phyloP scores from a whole-genome alignment of 2,888 invertebrate species.

The Yponomeuta malinellus region DNA sequence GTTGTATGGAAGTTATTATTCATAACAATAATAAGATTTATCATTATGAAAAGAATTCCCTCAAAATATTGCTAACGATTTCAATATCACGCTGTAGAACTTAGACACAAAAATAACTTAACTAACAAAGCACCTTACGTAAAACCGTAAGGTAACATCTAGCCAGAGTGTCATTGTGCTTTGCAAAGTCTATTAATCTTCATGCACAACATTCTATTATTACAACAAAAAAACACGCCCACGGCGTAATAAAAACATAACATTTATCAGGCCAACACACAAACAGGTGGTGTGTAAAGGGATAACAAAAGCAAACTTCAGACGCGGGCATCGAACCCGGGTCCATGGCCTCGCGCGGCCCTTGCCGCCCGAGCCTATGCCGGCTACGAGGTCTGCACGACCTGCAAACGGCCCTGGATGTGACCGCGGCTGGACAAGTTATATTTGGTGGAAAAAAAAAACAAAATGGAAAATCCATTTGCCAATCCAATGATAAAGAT shows the following conservation, averaged over 20 bases:
- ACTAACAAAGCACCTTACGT: too few relatives aligned
- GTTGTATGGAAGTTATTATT: too few relatives aligned
- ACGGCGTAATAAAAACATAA: not conserved
- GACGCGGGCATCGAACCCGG: slow-evolving; percentile 28
- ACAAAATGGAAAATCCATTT: too few relatives aligned
- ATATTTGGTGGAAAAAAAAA: not conserved
- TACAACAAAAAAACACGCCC: not conserved
- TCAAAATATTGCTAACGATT: too few relatives aligned
- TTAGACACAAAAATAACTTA: too few relatives aligned
- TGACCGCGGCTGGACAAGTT: slow-evolving; percentile 1
- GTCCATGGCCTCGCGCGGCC: slow-evolving; percentile 27
- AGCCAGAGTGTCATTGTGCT: not conserved
- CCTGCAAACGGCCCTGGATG: slow-evolving; percentile 6
- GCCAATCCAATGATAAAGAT: too few relatives aligned
- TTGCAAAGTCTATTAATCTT: not conserved
- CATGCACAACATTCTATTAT: not conserved
- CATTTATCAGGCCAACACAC: not conserved
- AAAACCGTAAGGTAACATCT: too few relatives aligned
- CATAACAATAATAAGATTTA: too few relatives aligned
- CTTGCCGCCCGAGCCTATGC: slow-evolving; percentile 20
- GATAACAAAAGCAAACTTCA: slow-evolving; percentile 1
- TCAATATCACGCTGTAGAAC: too few relatives aligned
- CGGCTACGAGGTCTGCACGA: slow-evolving; percentile 6
- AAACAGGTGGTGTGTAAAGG: not conserved
- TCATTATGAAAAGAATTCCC: too few relatives aligned